These are phyloP conservation scores for Andrena flavipes DNA, from an alignment of 2,888 invertebrate species.

Conservation along the genomic window DNA sequence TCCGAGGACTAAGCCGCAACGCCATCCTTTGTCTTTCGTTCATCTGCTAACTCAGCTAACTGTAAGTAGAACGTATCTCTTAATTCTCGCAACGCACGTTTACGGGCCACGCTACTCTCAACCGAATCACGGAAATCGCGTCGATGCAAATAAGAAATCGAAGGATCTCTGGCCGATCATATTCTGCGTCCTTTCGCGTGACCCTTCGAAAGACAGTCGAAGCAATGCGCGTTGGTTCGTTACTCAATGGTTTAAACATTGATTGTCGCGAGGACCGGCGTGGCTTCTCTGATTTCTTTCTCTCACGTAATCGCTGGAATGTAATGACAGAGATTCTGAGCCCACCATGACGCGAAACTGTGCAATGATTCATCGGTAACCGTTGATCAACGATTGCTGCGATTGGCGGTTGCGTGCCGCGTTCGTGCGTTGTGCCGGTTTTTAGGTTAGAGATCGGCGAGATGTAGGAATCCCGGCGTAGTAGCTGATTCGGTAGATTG, in stretches of 20 bases:
- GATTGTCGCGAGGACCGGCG: constrained; percentile 7
- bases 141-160: neutral
- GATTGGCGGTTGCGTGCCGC: neutral
- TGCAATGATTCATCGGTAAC: constrained; percentile 26
- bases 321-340: neutral
- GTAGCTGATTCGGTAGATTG: neutral
- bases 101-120: neutral
- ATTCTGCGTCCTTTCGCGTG: neutral
- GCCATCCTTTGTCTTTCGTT: constrained; percentile 49
- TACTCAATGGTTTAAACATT: neutral
- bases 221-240: neutral
- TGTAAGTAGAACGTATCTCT: constrained; percentile 44
- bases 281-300: constrained; percentile 1
- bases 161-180: neutral
- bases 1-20: constrained; percentile 49
- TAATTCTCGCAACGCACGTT: neutral
- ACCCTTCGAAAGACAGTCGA: neutral
- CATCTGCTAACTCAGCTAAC: constrained; percentile 38
- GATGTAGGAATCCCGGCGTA: neutral
- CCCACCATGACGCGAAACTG: neutral
- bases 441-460: constrained; percentile 52
- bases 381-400: constrained; percentile 20
- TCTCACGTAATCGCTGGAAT: neutral
- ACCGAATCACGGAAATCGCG: neutral
- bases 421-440: constrained; percentile 33